Conservation (phyloP, 1,140 invertebrate genomes). For the Physella acuta region DNA sequence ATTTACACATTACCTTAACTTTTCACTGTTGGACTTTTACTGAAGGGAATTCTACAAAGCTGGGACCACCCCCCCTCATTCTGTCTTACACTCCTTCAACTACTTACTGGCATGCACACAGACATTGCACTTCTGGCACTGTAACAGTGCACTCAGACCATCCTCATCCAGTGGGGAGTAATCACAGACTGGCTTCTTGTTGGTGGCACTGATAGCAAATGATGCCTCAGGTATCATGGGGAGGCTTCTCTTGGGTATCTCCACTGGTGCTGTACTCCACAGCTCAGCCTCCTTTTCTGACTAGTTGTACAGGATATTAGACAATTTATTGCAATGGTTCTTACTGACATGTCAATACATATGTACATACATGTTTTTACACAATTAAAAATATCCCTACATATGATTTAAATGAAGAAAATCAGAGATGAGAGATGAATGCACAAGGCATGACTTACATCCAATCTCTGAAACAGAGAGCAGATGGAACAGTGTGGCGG, state of each 20-base stretch:
- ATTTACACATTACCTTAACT: background rate
- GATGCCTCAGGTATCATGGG: slow-evolving; percentile 55
- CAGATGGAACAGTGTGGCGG: slow-evolving; percentile 60
- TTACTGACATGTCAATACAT: background rate
- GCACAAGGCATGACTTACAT: slow-evolving; percentile 33
- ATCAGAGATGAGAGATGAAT: background rate
- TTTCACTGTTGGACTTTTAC: too few species aligned
- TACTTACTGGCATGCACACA: slow-evolving; percentile 62
- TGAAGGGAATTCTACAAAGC: too few species aligned
- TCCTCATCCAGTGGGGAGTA: slow-evolving; percentile 45
- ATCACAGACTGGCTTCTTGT: slow-evolving; percentile 40
- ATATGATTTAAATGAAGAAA: too few species aligned
- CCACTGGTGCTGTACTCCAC: slow-evolving; percentile 12
- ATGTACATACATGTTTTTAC: too few species aligned
- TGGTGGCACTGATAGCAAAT: slow-evolving; percentile 52
- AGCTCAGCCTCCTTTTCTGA: too few species aligned
- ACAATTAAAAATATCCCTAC: too few species aligned
- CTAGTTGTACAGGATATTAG: too few species aligned
- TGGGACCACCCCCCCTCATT: too few species aligned
- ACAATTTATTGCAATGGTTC: too few species aligned
- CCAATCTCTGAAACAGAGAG: slow-evolving; percentile 55
- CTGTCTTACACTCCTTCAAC: too few species aligned
- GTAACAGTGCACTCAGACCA: slow-evolving; percentile 52
- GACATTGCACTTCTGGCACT: slow-evolving; percentile 58
- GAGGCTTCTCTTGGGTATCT: slow-evolving; percentile 38